Evolutionary conservation across 2,888 invertebrate species (phyloP), one percentile per base, ranked within the genome.

Genomic region (Azorinus chamasolen): DNA sequence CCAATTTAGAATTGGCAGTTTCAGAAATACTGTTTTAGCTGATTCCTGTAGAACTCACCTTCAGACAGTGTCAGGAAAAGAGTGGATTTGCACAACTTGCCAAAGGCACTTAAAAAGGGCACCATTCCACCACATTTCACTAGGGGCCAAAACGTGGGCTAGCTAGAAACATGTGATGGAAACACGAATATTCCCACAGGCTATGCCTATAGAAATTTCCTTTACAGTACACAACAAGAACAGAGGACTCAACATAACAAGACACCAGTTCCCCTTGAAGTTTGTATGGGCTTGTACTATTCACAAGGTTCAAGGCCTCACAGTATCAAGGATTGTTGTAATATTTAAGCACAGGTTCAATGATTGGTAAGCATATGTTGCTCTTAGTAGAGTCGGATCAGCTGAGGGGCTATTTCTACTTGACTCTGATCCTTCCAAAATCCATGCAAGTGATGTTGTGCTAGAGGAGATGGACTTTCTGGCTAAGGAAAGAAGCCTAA

Each of bases 241-340:
- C 25, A 39, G 27, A 45, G 43, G 57, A 24, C 39, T 69, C 3
- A 58, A 41, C 4, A 57, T 65, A 16, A 48, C 46, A 24, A 18
- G 75, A 32, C 45, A 20, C 3, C 79, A 76, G 37, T 76, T 75
- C 41, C 68, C 79, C 27, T 14, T 79, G 12, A 68, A 59, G 53
- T 39, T 79, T 3, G 18, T 57, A 5, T 79, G 62, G 66, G 73
- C 64, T 4, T 64, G 65, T 25, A 75, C 70, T 20, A 63, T 75
- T 22, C 79, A 79, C 37, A 79, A 79, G 39, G 74, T 65, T 14
- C 79, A 79, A 63, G 78, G 78, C 24, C 37, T 51, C 8, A 65
- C 68, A 43, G 39, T 73, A 14, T 37, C 73, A 12, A 32, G 51
- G 37, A 64, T 72, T 58, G 77, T 65, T 41, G 72, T 77, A 22